Evolutionary conservation across 2,888 invertebrate species (phyloP), one percentile per base, ranked within the genome.

Genomic region (Xanthia togata): DNA sequence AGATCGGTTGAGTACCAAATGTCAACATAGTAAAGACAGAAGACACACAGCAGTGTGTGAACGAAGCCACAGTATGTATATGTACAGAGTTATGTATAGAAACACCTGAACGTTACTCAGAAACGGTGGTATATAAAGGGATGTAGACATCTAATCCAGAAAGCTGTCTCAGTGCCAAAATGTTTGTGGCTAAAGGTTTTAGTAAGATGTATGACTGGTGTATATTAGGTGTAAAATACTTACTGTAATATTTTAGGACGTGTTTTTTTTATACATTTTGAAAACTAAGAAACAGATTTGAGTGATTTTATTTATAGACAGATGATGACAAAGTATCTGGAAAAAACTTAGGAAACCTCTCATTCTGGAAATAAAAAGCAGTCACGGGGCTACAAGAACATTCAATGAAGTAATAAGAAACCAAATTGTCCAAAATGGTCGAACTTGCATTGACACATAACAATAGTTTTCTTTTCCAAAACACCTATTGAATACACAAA

Each of bases 141-240:
- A 55, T 41, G 23, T 8, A 59, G 26, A 76, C 14, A 14, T 57
- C 14, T 50, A 41, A 35, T 20, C 26, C 41, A 26, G 67, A 67
- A 82, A 65, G 62, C 65, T 23, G 41, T 35, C 65, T 55, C 50
- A 62, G 47, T 75, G 38, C 82, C 82, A 55, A 55, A 35, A 55
- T 53, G 14, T 44, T 14, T 38, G 38, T 31, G 44, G 53, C 17
- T 60, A 31, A 53, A 62, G 17, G 31, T 55, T 55, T 2, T n/a
- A 38, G 50, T 73, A 4, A 65, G 53, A 59, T 31, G 14, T 53
- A 11, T 35, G 26, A 14, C n/a, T 63, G 31, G 17, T 26, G 8
- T 23, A 20, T 38, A 17, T 62, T 41, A 41, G 11, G 41, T 41
- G 11, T 41, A 41, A 9, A 41, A 41, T 41, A 11, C 11, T 41